A percentile compares a stretch with the other conserved stretches of the same genome.
These are phyloP conservation scores for Bos javanicus DNA, from an alignment of 2,113 vertebrate species.

Conservation along the genomic window DNA sequence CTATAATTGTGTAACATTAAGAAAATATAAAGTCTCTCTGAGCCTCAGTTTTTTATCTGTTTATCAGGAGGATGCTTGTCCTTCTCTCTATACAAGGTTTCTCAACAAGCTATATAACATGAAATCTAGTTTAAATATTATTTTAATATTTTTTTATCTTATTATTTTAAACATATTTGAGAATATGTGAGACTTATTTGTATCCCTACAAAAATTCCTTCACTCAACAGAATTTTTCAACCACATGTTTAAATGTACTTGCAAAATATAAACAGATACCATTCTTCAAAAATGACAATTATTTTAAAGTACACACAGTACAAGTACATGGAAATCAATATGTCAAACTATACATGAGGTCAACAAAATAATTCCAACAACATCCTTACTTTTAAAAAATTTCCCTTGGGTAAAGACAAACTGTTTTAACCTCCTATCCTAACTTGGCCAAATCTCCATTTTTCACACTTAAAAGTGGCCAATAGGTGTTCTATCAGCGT, in stretches of 20 bases:
- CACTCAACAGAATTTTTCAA: neutral
- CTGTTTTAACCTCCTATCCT: neutral
- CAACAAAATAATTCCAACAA: neutral
- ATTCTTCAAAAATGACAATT: neutral
- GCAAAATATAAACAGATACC: neutral
- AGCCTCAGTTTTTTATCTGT: neutral
- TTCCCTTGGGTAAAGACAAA: neutral
- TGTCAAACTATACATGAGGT: neutral
- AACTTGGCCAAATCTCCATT: neutral
- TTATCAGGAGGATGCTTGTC: neutral
- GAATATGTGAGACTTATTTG: neutral
- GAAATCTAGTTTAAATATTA: neutral
- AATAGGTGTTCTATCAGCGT: neutral
- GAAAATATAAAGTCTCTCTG: neutral
- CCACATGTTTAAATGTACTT: neutral
- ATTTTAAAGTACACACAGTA: neutral
- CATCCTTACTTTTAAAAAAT: neutral
- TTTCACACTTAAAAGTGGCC: neutral
- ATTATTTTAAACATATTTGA: neutral
- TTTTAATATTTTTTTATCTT: neutral
- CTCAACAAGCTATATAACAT: neutral
- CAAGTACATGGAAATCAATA: neutral
- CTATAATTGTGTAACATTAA: neutral
- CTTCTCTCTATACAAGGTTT: neutral
- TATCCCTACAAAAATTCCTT: neutral